Evolutionary conservation across 2,888 invertebrate genomes (phyloP), one percentile per base, ranked within the genome.

Genomic region (Meghimatium bilineatum): DNA sequence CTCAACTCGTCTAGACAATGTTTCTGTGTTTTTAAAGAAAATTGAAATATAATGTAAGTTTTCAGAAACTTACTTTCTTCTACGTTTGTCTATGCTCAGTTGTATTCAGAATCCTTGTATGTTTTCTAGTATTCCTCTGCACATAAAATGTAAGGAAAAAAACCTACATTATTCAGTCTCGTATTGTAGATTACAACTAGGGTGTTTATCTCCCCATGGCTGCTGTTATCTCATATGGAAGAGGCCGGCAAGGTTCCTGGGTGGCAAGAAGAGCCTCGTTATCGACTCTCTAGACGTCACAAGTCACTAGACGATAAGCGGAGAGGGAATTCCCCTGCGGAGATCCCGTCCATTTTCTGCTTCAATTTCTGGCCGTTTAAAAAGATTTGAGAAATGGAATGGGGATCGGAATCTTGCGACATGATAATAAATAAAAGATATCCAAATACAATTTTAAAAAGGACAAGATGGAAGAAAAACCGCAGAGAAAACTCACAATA

Each of bases 381-480:
- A 81, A 81, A 74, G 63, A 74, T 72, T 81, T 49, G 56, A 78
- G 74, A 60, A 36, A 72, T 78, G 78, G 56, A 80, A 66, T 80
- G 80, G 56, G 44, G 34, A 26, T 32, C 34, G 36, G 32, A 29
- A 34, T 72, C 81, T 72, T 38, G 44, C 32, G 74, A 8, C 38
- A 81, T 20, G 72, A 72, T 81, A 74, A 74, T 81, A 81, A 81
- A 81, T 74, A 81, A 81, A 81, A 81, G 81, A 74, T 80, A 80
- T 38, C 69, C 17, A 26, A 56, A 23, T 23, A 72, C n/a, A 60
- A 63, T 26, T 36, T 34, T 44, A 44, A 44, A 36, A 71, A 71
- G n/a, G n/a, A n/a, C n/a, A 32, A 63, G n/a, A 44, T 79, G 77
- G 32, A 60, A 6, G 36, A 69, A 69, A 69, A 32, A 34, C 69